Evolutionary conservation across 1,140 invertebrate species (phyloP).

Genomic region (Rhopalosiphum maidis): DNA sequence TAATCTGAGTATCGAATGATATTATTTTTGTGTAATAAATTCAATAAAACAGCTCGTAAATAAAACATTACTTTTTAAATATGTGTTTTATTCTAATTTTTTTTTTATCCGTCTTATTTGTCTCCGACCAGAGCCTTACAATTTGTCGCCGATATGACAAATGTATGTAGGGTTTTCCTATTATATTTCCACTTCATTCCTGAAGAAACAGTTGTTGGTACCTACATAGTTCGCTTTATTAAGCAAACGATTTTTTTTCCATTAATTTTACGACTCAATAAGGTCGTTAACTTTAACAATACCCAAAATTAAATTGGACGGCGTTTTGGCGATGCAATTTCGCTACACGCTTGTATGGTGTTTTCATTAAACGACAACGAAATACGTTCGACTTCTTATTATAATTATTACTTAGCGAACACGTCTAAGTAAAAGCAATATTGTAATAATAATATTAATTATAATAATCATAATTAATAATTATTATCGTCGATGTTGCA

Average conservation of each 20-base stretch:
- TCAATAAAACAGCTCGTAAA: background rate
- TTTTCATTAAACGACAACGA: background rate
- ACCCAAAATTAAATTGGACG: background rate
- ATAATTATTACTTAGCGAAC: background rate
- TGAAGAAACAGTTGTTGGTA: background rate
- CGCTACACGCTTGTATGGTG: background rate
- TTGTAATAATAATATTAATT: background rate
- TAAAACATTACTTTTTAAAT: background rate
- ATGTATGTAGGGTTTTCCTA: background rate
- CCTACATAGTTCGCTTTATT: background rate
- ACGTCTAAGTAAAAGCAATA: background rate
- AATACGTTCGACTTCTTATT: background rate
- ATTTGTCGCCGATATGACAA: too few relatives aligned
- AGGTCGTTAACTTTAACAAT: background rate
- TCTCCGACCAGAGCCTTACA: too few relatives aligned
- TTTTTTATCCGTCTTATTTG: too few relatives aligned
- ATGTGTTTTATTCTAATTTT: too few relatives aligned
- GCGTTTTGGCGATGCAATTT: background rate
- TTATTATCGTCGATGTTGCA: background rate
- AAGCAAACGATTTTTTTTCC: background rate
- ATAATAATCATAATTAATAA: background rate
- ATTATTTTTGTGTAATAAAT: too few relatives aligned
- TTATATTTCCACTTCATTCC: background rate
- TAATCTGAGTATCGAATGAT: too few relatives aligned
- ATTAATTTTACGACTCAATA: background rate